Base-by-base conservation (phyloP, 2,797 vertebrate genomes). In the Apogon talboti region DNA sequence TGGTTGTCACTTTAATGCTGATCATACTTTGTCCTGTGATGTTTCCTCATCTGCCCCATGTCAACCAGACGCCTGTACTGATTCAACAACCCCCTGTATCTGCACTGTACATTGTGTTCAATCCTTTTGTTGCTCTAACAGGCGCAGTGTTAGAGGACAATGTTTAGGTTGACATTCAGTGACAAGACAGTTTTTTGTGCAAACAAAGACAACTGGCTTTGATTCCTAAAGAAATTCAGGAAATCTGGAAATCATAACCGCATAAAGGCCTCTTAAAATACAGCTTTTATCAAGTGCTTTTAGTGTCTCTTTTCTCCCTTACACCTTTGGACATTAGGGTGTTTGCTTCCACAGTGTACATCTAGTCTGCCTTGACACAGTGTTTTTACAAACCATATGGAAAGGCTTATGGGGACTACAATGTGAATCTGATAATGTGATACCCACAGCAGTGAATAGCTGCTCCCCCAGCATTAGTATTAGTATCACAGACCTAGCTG, bases 341-440 rank as follows among this genome's bases (percentile, higher is more conserved):
- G 77, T 79, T 78, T 79, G 67, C 70, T 59, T 79, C 72, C 61
- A 74, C 55, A 28, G 18, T 59, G 61, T 47, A 63, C 48, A 35
- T 79, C 65, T 46, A 53, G 51, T 58, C 66, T 68, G 66, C 70
- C 71, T 68, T 53, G 45, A 72, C 66, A 67, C 50, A 30, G 59
- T 81, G 84, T 84, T 90, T 88, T 86, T 66, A 86, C 63, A 88
- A 71, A 65, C 74, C 88, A 92, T 87, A 80, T 88, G 89, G 87
- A 89, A 84, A 81, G 77, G 75, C 80, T 91, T 89, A 78, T 54
- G 55, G 62, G 46, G 71, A 78, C 74, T 77, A 87, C 78, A 85
- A 86, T 77, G 79, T 72, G 82, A 85, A 73, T 76, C 81, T 74
- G 82, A 90, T 85, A 87, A 88, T 86, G 81, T 71, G 84, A 88